Base-by-base conservation (phyloP, 1,140 invertebrate genomes). In the Hyposmocoma kahamanoa region DNA sequence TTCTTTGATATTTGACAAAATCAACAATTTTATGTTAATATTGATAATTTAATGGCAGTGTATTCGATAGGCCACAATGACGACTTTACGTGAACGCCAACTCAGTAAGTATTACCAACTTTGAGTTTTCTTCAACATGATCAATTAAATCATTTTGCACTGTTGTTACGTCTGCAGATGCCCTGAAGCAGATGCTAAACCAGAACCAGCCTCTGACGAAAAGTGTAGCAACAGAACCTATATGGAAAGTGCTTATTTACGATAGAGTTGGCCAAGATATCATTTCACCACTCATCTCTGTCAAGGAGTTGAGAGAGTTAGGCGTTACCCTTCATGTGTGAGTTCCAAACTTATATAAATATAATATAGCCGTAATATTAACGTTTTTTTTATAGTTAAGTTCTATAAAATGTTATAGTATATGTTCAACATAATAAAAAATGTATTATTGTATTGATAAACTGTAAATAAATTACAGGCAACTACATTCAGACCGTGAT, bases 291-390 rank as follows among this genome's bases (percentile, higher is more conserved):
- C 84, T 99, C 39, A 90, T 99, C 68, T 96, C 96, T 30, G 93
- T 99, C 0, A 98, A 98, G 86, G 97, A 99, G 78, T 87, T 99
- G 1, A 82, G 98, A 70, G 97, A 99, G 84, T 86, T 98, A 61
- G 98, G 98, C 52, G 95, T 99, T 11, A 99, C 98, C 38, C 89
- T 99, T 46, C 97, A 99, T 90, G 91, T 99, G 95, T 98, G 90
- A 91, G 91, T 88, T 56, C 34, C 34, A 19, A 26, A 38, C n/a
- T n/a, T n/a, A n/a, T n/a, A n/a, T n/a, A n/a, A n/a, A n/a, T n/a
- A n/a, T n/a, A n/a, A n/a, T n/a, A n/a, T n/a, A n/a, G n/a, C n/a
- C n/a, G n/a, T n/a, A n/a, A n/a, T n/a, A n/a, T n/a, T n/a, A n/a
- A n/a, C n/a, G n/a, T n/a, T n/a, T n/a, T n/a, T n/a, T n/a, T n/a